These are phyloP conservation scores for Chymomyza costata DNA, from an alignment of 1,140 invertebrate genomes.

Conservation along the genomic window DNA sequence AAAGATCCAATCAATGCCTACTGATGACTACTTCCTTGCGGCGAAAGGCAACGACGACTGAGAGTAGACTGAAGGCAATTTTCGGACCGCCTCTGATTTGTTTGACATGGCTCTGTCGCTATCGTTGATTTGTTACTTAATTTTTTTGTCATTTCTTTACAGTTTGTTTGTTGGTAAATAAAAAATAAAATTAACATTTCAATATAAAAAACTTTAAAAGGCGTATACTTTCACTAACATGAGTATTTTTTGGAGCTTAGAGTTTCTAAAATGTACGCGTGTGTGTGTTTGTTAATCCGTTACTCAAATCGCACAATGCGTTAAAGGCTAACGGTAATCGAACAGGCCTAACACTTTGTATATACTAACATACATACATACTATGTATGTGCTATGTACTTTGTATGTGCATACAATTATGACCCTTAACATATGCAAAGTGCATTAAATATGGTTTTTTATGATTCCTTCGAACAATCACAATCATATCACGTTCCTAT, in stretches of 20 bases:
- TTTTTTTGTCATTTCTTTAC: slow-evolving; percentile 14
- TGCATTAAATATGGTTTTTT: too few species aligned
- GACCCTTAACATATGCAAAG: too few species aligned
- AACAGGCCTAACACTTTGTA: background rate
- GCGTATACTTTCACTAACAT: slow-evolving; percentile 50
- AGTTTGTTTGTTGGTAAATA: slow-evolving; percentile 31
- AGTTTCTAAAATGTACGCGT: background rate
- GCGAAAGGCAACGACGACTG: background rate
- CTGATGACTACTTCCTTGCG: slow-evolving; percentile 22
- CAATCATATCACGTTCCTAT: too few species aligned
- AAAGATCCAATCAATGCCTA: slow-evolving; percentile 11
- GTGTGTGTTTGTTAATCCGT: background rate
- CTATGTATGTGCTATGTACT: slow-evolving; percentile 14
- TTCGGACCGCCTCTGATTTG: too few species aligned
- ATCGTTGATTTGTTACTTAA: slow-evolving; percentile 43
- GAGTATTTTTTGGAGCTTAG: background rate
- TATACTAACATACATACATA: slow-evolving; percentile 15
- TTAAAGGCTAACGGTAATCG: slow-evolving; percentile 32
- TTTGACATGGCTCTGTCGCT: background rate
- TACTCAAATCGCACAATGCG: slow-evolving; percentile 25
- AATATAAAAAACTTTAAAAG: slow-evolving; percentile 35
- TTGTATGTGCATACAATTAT: too few species aligned
- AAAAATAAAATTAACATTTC: slow-evolving; percentile 51
- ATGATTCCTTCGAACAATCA: too few species aligned
- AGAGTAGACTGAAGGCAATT: slow-evolving; percentile 12